These are phyloP conservation scores for Pristionchus entomophagus DNA, from an alignment of 2,888 invertebrate genomes.

Conservation along the genomic window DNA sequence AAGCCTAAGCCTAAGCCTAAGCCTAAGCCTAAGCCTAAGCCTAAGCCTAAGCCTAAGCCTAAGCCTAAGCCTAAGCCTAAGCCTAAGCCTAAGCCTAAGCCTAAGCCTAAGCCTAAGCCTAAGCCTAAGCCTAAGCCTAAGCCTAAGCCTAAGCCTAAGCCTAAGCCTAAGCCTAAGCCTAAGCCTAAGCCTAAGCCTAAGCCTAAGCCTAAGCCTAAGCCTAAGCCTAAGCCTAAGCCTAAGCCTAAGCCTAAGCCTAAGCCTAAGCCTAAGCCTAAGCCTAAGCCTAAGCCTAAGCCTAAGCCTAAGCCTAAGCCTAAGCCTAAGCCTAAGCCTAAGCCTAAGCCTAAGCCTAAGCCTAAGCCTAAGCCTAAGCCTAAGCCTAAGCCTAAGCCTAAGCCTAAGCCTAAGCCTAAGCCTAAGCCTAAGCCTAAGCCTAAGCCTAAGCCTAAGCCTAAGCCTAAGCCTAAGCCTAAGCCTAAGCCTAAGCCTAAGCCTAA, in stretches of 20 bases:
- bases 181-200: slow-evolving; percentile 11
- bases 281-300: slow-evolving; percentile 37
- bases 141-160: slow-evolving; percentile 29
- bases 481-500: slow-evolving; percentile 11
- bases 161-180: slow-evolving; percentile 21
- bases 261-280: slow-evolving; percentile 11
- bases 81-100: slow-evolving; percentile 29
- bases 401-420: slow-evolving; percentile 51
- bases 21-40: slow-evolving; percentile 29
- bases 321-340: slow-evolving; percentile 51
- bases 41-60: slow-evolving; percentile 29
- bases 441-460: slow-evolving; percentile 43
- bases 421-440: slow-evolving; percentile 51
- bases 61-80: slow-evolving; percentile 29
- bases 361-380: slow-evolving; percentile 47
- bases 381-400: slow-evolving; percentile 46
- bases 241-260: slow-evolving; percentile 11
- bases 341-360: slow-evolving; percentile 50
- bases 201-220: slow-evolving; percentile 11
- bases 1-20: slow-evolving; percentile 25
- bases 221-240: slow-evolving; percentile 11
- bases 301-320: slow-evolving; percentile 51
- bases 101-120: slow-evolving; percentile 29
- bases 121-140: slow-evolving; percentile 29
- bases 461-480: not conserved